Percentiles rank a stretch among this genome's conserved stretches.
phyloP scores from a whole-genome alignment of 2,113 vertebrate genomes.

The Gorsachius goisagi region DNA sequence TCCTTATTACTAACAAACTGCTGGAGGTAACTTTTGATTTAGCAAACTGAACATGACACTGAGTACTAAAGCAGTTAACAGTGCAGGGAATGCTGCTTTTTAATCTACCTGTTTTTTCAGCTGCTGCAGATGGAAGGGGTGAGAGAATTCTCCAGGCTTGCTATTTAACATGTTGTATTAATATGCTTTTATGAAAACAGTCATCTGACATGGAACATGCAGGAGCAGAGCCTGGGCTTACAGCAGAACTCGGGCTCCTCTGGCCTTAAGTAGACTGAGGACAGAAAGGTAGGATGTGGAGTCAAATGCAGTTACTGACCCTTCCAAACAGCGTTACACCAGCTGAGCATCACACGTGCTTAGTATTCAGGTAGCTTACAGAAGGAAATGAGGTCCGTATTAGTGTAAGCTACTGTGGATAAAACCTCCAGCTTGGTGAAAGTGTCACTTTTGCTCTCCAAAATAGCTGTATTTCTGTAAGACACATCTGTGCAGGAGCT shows the following conservation, averaged over 20 bases:
- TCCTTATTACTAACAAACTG: not conserved
- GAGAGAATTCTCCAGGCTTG: not conserved
- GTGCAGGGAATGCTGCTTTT: not conserved
- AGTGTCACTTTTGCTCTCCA: not conserved
- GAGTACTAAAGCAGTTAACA: not conserved
- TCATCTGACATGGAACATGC: not conserved
- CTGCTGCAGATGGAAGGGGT: not conserved
- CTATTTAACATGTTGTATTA: not conserved
- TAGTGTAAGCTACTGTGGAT: not conserved
- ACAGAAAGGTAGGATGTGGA: not conserved
- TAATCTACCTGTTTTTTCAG: conserved; percentile 25
- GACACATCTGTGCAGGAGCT: not conserved
- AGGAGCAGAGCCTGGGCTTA: not conserved
- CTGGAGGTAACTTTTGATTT: not conserved
- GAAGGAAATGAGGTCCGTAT: not conserved
- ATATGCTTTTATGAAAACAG: not conserved
- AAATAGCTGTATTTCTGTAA: conserved; percentile 1
- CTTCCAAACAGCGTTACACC: not conserved
- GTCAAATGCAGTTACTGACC: conserved; percentile 2
- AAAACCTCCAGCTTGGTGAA: not conserved
- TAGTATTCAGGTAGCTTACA: not conserved
- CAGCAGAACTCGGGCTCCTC: not conserved
- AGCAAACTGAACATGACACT: not conserved
- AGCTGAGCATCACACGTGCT: not conserved
- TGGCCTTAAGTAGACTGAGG: not conserved